Percentiles rank a stretch among this genome's conserved stretches.
Evolutionary conservation across 2,888 invertebrate genomes (phyloP).

Genomic region (Tinea pellionella): DNA sequence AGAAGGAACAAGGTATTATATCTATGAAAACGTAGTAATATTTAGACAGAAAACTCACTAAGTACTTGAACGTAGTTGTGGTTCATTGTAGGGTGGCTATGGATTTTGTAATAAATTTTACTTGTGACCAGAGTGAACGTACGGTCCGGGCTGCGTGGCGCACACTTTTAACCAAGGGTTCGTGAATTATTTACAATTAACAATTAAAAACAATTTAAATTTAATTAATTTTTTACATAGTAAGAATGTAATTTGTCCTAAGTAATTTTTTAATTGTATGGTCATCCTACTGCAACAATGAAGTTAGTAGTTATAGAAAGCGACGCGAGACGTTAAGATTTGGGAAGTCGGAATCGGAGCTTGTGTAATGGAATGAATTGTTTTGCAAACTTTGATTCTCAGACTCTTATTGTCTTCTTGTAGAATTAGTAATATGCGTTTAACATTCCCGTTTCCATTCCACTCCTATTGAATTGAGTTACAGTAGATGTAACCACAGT

Average conservation of each 20-base stretch:
- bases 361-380: slow-evolving; percentile 11
- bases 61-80: neutral
- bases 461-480: too few relatives aligned
- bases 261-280: neutral
- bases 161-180: too few relatives aligned
- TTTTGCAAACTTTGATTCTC: slow-evolving; percentile 11
- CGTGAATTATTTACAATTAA: too few relatives aligned
- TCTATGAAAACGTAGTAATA: slow-evolving; percentile 10
- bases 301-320: slow-evolving; percentile 12
- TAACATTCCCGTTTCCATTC: too few relatives aligned
- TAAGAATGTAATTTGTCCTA: neutral
- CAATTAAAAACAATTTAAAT: too few relatives aligned
- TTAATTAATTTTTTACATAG: too few relatives aligned
- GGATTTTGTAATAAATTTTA: neutral
- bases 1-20: slow-evolving; percentile 3
- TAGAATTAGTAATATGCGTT: too few relatives aligned
- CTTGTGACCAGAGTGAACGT: too few relatives aligned
- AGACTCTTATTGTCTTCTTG: neutral
- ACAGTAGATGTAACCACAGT: too few relatives aligned
- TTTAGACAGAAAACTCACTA: slow-evolving; percentile 11
- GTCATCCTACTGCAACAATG: neutral
- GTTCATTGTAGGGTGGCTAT: neutral
- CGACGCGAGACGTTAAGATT: slow-evolving; percentile 14
- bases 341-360: slow-evolving; percentile 11
- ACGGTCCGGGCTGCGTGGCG: too few relatives aligned